Conservation (phyloP, 1,140 invertebrate species). For the Aphelenchoides fujianensis region DNA sequence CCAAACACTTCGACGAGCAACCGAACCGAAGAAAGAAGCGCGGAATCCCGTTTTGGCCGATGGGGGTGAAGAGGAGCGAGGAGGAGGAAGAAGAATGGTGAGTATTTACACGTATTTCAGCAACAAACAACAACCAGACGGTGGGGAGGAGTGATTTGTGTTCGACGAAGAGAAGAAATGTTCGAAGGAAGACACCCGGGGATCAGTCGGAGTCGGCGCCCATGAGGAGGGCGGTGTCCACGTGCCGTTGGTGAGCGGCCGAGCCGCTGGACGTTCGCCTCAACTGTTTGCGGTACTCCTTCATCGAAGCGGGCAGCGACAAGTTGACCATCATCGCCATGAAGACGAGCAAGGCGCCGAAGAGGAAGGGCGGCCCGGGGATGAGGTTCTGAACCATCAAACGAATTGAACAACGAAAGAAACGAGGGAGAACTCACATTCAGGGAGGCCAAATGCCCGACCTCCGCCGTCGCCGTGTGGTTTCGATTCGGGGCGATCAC, state of each 20-base stretch:
- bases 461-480: conserved; percentile 25
- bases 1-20: too few relatives aligned
- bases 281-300: conserved; percentile 7
- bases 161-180: too few relatives aligned
- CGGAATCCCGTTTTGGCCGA: too few relatives aligned
- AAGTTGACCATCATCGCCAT: conserved; percentile 78
- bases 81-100: too few relatives aligned
- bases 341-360: conserved; percentile 91
- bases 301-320: conserved; percentile 25
- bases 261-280: conserved; percentile 28
- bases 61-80: too few relatives aligned
- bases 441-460: conserved; percentile 8
- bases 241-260: conserved; percentile 16
- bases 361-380: conserved; percentile 98
- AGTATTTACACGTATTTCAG: too few relatives aligned
- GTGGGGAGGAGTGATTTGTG: too few relatives aligned
- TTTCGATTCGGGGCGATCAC: conserved; percentile 56
- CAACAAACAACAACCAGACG: too few relatives aligned
- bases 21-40: too few relatives aligned
- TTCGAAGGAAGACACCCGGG: too few relatives aligned
- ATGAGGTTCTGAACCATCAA: conserved; percentile 74
- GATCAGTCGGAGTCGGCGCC: conserved; percentile 30
- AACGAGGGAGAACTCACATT: conserved; percentile 18
- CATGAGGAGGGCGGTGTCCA: conserved; percentile 32
- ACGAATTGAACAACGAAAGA: too few relatives aligned